Base-by-base conservation (phyloP, 2,888 invertebrate genomes). In the Ormyrus thymus region DNA sequence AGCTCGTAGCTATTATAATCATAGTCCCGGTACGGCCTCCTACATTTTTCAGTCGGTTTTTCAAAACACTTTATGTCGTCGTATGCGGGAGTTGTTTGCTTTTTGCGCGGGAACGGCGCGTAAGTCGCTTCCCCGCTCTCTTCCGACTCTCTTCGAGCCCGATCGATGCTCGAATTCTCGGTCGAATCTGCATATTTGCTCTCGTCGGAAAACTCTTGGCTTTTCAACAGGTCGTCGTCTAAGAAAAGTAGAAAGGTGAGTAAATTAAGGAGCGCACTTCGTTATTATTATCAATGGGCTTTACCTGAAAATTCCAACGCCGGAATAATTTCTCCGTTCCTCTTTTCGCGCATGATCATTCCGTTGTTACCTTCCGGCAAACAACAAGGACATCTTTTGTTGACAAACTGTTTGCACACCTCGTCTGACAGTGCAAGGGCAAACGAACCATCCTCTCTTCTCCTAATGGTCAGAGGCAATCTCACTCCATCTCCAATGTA, bases 401-500 rank as follows among this genome's bases (percentile, higher is more conserved):
- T 82, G 9, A 85, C 43, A 43, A 86, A 80, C 5, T 79, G 75
- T n/a, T 87, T 83, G 45, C 88, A 88, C 46, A 87, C 79, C 43
- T 84, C 84, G 5, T 85, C 84, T 0, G 88, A 87, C 29, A 89
- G 81, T 6, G 86, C 76, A 6, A 89, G 80, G 7, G 84, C 80
- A 50, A 86, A 87, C 7, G 87, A 86, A 8, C 87, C 88, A 55
- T 90, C 88, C 2, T 83, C 56, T 61, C 86, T 74, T 81, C 75
- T 85, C 46, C 77, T 82, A 65, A 89, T 84, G 8, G 84, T 86
- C 58, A 90, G 29, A 0, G 89, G 89, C 48, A 90, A 80, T 55
- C 81, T 85, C 0, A 88, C 86, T 6, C 86, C 86, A 71, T 89
- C 87, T 4, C 86, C 88, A 7, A 87, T 75, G 68, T 88, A 90